These are phyloP conservation scores for Panthera tigris DNA, from an alignment of 2,113 vertebrate genomes.

Conservation along the genomic window DNA sequence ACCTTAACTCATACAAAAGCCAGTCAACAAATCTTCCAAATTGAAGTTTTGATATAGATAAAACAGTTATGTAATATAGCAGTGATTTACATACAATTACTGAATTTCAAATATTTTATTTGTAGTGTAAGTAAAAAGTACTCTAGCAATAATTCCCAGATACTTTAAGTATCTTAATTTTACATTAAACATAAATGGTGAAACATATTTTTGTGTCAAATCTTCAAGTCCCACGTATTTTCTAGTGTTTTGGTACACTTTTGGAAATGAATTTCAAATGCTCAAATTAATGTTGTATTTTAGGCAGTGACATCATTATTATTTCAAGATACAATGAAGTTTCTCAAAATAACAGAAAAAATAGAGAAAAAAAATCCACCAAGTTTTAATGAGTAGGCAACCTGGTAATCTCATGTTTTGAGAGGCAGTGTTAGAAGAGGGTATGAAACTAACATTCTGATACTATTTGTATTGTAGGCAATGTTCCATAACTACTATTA, in stretches of 20 bases:
- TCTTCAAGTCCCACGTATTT: background rate
- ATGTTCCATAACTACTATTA: background rate
- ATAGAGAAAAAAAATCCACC: background rate
- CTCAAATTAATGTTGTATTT: background rate
- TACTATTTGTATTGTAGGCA: background rate
- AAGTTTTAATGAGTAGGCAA: background rate
- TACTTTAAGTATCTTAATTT: background rate
- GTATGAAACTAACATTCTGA: rapidly evolving
- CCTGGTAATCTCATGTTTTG: background rate
- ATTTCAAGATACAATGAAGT: background rate
- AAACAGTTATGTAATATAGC: background rate
- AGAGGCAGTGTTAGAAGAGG: background rate
- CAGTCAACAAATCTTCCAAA: background rate
- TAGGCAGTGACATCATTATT: background rate
- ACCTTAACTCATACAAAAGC: background rate
- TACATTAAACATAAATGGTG: background rate
- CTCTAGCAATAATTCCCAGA: background rate
- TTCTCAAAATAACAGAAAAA: background rate
- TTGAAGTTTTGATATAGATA: background rate
- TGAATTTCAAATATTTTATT: background rate
- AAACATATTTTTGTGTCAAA: background rate
- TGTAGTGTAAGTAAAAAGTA: background rate
- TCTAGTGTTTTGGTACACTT: background rate
- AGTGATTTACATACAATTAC: background rate
- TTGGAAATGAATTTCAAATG: background rate